phyloP scores from a whole-genome alignment of 2,113 vertebrate species.

The Paramisgurnus dabryanus region DNA sequence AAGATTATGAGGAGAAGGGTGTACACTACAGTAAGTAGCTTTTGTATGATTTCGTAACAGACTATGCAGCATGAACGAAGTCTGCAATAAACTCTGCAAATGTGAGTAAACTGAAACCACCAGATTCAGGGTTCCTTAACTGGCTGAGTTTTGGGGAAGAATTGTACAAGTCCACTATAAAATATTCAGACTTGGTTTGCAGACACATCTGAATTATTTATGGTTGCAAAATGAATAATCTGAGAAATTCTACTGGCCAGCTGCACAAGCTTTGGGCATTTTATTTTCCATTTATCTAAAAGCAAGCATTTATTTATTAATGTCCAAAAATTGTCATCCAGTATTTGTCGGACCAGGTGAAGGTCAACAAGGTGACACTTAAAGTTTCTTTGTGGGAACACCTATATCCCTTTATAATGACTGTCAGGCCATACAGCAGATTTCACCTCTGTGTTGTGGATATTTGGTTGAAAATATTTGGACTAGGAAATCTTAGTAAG shows the following conservation, averaged over 20 bases:
- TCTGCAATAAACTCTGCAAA: conserved; percentile 7
- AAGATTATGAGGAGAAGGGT: not conserved
- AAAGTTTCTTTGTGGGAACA: not conserved
- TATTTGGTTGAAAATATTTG: not conserved
- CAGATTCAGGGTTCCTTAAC: conserved; percentile 44
- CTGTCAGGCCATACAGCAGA: not conserved
- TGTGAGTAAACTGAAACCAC: conserved; percentile 11
- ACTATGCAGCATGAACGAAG: not conserved
- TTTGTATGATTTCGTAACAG: not conserved
- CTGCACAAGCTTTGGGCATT: conserved; percentile 23
- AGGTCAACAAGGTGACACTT: conserved; percentile 13
- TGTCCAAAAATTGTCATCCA: conserved; percentile 17
- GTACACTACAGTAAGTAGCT: not conserved
- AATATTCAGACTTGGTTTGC: conserved; percentile 54
- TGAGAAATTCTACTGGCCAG: conserved; percentile 28
- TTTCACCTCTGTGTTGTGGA: conserved; percentile 2
- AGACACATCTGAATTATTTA: conserved; percentile 53
- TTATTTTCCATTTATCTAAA: conserved; percentile 41
- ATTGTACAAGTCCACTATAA: conserved; percentile 45
- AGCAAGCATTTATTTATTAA: conserved; percentile 43
- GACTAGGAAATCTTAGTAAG: not conserved
- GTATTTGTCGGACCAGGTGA: conserved; percentile 18
- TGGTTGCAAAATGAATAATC: conserved; percentile 50
- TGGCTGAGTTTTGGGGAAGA: conserved; percentile 44
- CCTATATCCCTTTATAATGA: conserved; percentile 11